Percentiles rank a stretch among this genome's conserved stretches.
Evolutionary conservation across 2,888 invertebrate species (phyloP).

Genomic region (Boloria euphrosyne): DNA sequence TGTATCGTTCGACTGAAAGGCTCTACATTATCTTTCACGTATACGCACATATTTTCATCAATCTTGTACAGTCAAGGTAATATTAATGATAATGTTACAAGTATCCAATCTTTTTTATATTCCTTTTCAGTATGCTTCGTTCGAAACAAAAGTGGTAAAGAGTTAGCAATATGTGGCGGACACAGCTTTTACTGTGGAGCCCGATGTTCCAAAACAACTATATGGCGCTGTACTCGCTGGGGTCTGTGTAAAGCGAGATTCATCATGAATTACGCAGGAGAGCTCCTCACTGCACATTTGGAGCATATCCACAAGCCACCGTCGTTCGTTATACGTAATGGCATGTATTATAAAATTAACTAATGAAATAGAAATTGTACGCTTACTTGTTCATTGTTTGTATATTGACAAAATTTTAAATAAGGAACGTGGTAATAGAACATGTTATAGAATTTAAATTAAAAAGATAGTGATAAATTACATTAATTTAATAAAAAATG

Average conservation of each 20-base stretch:
- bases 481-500: no score
- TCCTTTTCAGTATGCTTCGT: constrained; percentile 44
- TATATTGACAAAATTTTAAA: no score
- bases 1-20: no score
- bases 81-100: not conserved
- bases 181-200: constrained; percentile 48
- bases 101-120: constrained; percentile 8
- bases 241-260: constrained; percentile 45
- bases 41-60: no score
- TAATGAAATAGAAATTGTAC: not conserved
- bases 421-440: no score
- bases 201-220: constrained; percentile 35
- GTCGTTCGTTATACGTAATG: constrained; percentile 40
- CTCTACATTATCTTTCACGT: no score
- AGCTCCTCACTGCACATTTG: constrained; percentile 34
- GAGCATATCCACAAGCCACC: constrained; percentile 43
- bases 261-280: constrained; percentile 33
- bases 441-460: no score
- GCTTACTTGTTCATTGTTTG: no score
- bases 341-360: constrained; percentile 8
- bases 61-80: no score
- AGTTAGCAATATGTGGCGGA: constrained; percentile 45
- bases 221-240: constrained; percentile 48
- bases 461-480: no score
- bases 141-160: constrained; percentile 44